Conservation (phyloP, 2,113 vertebrate genomes). For the Poicephalus meyeri region DNA sequence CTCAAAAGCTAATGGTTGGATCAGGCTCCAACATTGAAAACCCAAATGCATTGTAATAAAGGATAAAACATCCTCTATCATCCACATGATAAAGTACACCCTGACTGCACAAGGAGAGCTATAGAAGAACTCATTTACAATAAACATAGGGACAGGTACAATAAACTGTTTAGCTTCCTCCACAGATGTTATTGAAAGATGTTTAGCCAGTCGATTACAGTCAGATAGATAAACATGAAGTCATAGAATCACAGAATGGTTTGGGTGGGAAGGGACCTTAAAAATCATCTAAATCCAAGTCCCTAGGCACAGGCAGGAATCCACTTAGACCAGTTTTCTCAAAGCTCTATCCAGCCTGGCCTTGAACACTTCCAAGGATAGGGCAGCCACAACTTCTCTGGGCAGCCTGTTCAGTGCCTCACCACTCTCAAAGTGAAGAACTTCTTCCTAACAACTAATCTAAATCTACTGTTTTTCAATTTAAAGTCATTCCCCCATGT, state of each 20-base stretch:
- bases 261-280: neutral
- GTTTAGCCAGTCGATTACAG: neutral
- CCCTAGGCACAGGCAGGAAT: neutral
- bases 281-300: accelerated
- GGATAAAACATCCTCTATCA: neutral
- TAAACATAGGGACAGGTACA: neutral
- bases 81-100: neutral
- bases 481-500: neutral
- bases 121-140: neutral
- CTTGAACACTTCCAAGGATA: neutral
- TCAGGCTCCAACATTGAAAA: neutral
- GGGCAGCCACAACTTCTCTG: neutral
- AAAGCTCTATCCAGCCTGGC: neutral
- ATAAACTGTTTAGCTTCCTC: neutral
- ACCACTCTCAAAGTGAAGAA: neutral
- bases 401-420: neutral
- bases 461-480: neutral
- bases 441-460: neutral
- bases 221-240: neutral
- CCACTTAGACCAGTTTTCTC: neutral
- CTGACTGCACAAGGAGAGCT: neutral
- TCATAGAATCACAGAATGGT: neutral
- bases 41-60: neutral
- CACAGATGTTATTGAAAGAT: neutral
- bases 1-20: neutral